phyloP scores from a whole-genome alignment of 2,113 vertebrate genomes.

The Ginglymostoma cirratum region DNA sequence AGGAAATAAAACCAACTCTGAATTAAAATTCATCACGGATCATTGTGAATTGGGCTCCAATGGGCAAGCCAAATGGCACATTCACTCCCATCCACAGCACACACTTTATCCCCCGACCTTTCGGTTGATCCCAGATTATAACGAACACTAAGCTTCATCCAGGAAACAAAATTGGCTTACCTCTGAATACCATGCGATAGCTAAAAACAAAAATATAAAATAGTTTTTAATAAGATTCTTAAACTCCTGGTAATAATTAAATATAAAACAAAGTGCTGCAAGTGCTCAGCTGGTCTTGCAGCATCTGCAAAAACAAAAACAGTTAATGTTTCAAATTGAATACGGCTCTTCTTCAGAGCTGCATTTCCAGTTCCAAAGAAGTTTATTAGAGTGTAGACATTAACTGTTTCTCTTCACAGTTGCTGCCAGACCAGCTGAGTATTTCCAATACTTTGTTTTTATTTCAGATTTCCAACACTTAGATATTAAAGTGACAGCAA shows the following conservation, averaged over 20 bases:
- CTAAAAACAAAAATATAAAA: background rate
- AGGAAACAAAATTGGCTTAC: background rate
- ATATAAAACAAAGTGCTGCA: too few species aligned
- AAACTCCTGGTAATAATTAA: background rate
- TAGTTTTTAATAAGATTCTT: background rate
- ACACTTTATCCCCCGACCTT: background rate
- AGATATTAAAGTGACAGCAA: too few species aligned
- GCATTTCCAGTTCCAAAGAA: too few species aligned
- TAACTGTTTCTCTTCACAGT: too few species aligned
- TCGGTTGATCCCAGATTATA: background rate
- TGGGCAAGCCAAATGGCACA: background rate
- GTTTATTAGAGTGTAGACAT: too few species aligned
- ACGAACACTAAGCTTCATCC: background rate
- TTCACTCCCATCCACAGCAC: background rate
- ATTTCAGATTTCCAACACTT: too few species aligned
- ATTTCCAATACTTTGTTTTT: too few species aligned
- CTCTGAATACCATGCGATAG: background rate
- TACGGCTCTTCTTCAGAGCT: too few species aligned
- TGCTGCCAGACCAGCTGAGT: too few species aligned
- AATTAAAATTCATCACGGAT: background rate
- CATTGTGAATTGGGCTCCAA: background rate
- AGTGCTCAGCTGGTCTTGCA: too few species aligned
- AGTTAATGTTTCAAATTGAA: too few species aligned
- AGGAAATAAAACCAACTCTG: background rate
- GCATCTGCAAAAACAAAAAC: too few species aligned